phyloP scores from a whole-genome alignment of 2,113 vertebrate species.

The Tachuris rubrigastra region DNA sequence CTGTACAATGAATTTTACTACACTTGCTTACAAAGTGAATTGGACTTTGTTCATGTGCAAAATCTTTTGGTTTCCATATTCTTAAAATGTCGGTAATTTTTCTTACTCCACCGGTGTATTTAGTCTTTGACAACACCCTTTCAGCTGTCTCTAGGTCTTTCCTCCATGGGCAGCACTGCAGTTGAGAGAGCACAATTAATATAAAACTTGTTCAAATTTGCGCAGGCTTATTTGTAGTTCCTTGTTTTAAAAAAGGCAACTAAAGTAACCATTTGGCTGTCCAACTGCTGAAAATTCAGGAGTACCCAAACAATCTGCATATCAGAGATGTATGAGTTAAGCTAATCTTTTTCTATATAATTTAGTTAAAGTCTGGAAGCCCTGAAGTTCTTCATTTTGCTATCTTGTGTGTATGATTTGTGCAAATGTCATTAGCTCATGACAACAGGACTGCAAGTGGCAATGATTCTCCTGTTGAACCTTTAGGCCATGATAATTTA shows the following conservation, averaged over 20 bases:
- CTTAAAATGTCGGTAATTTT: background rate
- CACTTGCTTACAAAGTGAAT: background rate
- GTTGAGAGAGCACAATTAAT: background rate
- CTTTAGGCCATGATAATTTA: accelerated
- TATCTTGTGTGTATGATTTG: background rate
- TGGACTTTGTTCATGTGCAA: background rate
- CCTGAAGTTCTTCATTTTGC: background rate
- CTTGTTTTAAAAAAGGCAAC: background rate
- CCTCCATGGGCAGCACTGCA: background rate
- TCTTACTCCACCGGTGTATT: background rate
- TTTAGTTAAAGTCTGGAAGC: background rate
- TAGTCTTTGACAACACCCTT: background rate
- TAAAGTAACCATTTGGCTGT: background rate
- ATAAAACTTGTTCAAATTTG: background rate
- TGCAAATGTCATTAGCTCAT: accelerated
- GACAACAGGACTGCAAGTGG: background rate
- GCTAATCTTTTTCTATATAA: background rate
- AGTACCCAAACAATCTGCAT: background rate
- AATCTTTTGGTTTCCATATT: background rate
- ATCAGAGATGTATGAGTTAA: background rate
- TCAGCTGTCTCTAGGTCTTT: background rate
- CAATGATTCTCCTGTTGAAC: background rate
- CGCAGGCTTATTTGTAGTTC: background rate
- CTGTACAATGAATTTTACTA: background rate
- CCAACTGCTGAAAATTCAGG: background rate